Evolutionary conservation across 2,113 vertebrate genomes (phyloP).

Genomic region (Paradoxurus hermaphroditus): DNA sequence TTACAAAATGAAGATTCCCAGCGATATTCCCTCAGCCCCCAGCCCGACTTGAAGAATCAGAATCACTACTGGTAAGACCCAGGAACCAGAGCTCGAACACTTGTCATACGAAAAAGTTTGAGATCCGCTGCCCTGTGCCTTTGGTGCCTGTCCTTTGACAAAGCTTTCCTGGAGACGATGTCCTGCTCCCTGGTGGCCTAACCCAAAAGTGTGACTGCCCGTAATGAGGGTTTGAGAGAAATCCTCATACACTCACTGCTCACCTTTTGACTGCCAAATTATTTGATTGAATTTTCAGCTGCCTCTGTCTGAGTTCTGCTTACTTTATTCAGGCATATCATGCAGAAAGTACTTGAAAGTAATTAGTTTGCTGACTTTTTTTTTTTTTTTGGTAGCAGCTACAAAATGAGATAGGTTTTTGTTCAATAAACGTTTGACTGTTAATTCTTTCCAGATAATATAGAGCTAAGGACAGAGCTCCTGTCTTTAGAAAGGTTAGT

Average conservation of each 20-base stretch:
- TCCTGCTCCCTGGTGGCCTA: constrained; percentile 41
- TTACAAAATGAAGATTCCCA: neutral
- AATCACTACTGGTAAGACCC: neutral
- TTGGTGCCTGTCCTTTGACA: neutral
- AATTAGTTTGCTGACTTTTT: neutral
- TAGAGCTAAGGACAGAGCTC: neutral
- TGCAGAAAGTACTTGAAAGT: neutral
- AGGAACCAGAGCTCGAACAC: neutral
- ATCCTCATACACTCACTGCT: neutral
- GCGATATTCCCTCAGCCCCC: neutral
- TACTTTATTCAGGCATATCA: neutral
- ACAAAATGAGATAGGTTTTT: neutral
- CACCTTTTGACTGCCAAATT: neutral
- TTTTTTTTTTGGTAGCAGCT: neutral
- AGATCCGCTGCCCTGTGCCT: neutral
- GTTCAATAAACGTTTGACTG: neutral
- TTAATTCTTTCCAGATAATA: neutral
- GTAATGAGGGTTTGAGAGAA: neutral
- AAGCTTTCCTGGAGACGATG: neutral
- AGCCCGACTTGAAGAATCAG: neutral
- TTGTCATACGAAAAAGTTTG: neutral
- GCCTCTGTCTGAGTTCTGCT: neutral
- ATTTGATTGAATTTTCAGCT: neutral
- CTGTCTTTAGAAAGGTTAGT: neutral
- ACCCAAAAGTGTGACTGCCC: neutral